phyloP scores from a whole-genome alignment of 2,888 invertebrate genomes.

The Chrysolina oricalcia region DNA sequence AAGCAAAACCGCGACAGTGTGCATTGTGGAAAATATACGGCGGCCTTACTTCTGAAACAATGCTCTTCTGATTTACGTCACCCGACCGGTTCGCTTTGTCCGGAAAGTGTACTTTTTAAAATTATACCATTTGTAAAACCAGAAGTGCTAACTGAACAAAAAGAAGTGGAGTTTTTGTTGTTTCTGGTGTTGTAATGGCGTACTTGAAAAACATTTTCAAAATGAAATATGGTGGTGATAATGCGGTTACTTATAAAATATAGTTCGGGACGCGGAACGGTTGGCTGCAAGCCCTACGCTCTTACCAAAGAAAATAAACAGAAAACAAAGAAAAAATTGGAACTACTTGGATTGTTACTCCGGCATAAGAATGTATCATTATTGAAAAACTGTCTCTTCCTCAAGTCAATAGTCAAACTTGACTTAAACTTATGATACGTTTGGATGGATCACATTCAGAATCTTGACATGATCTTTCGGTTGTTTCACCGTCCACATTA shows the following conservation, averaged over 20 bases:
- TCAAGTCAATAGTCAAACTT: not conserved
- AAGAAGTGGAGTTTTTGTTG: constrained; percentile 52
- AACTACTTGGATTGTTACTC: not conserved
- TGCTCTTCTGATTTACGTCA: constrained; percentile 64
- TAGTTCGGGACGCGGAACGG: not conserved
- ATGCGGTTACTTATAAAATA: constrained; percentile 29
- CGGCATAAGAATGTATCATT: not conserved
- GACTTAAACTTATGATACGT: too few relatives aligned
- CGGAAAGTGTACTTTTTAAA: constrained; percentile 64
- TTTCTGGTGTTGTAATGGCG: constrained; percentile 51
- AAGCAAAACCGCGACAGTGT: constrained; percentile 50
- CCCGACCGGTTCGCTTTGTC: constrained; percentile 53
- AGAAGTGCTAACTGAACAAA: constrained; percentile 63
- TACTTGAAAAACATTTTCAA: constrained; percentile 56
- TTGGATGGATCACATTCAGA: too few relatives aligned
- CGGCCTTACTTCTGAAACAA: constrained; percentile 60
- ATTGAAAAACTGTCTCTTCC: not conserved
- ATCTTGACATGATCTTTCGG: too few relatives aligned
- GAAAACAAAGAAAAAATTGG: not conserved
- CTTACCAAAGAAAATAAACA: not conserved
- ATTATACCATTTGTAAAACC: constrained; percentile 65
- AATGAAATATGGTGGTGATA: constrained; percentile 40
- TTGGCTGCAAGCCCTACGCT: not conserved
- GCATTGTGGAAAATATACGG: constrained; percentile 53
- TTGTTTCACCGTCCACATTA: too few relatives aligned